Evolutionary conservation across 1,140 invertebrate species (phyloP), one percentile per base, ranked within the genome.

Genomic region (Drosophila arizonae): DNA sequence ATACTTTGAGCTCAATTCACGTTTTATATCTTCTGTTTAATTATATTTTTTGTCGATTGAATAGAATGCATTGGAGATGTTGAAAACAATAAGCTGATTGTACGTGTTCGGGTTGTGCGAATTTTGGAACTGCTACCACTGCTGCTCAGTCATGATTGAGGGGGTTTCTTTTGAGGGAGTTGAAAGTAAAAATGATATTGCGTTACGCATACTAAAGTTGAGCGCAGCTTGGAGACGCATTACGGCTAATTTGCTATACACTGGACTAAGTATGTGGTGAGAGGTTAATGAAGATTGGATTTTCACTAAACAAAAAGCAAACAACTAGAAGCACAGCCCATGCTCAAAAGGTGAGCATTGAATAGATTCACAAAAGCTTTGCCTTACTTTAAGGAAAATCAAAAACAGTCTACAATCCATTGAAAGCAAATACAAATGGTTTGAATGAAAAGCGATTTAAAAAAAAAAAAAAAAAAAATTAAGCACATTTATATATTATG

Each of bases 51-150:
- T 76, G 67, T 79, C 58, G 76, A 79, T 76, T 76, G 77, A 87
- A 87, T 74, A 88, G 82, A 87, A 87, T 87, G 82, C 82, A 86
- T 82, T 87, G 82, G 82, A 88, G 55, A 73, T 81, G 82, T 77
- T 86, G 75, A 51, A 76, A 80, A 81, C 76, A 82, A 88, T 77
- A 87, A 88, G 57, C 65, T 76, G 68, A 58, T 70, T 76, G n/a
- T 66, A 46, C 57, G 58, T 67, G 62, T 68, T 68, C 62, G 74
- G 39, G 39, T 84, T 84, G 69, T 76, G 73, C 69, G 72, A 76
- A 84, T 88, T 88, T 89, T 88, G 84, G 84, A 88, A 88, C 84
- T 84, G 84, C 84, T 88, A 88, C 84, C 84, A 88, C 73, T 88
- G 84, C 84, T 88, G 84, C 84, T 88, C 84, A 88, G 84, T 88